phyloP scores from a whole-genome alignment of 2,113 vertebrate genomes.

The Mungos mungo region DNA sequence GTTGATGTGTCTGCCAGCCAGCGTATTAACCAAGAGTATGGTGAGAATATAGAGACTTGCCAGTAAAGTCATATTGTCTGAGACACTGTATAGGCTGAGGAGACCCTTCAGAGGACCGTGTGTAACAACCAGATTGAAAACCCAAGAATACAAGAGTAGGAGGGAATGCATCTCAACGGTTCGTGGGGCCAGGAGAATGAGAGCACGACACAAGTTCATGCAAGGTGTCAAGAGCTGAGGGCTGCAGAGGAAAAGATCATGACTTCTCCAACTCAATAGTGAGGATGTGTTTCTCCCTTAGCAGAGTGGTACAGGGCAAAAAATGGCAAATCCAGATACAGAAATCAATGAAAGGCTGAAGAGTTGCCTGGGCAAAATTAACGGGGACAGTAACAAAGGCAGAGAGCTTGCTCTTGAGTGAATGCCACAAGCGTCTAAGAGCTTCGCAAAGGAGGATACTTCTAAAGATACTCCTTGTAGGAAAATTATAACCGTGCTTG shows the following conservation, averaged over 20 bases:
- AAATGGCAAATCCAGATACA: background rate
- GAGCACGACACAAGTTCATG: background rate
- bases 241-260: background rate
- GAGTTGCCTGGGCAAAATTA: background rate
- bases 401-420: background rate
- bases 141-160: background rate
- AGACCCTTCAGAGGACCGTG: background rate
- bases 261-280: background rate
- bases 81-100: background rate
- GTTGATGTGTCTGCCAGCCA: background rate
- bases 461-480: background rate
- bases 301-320: background rate
- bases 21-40: background rate
- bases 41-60: background rate
- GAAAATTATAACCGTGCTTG: background rate
- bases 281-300: background rate
- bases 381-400: background rate
- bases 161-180: background rate
- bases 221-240: background rate
- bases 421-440: background rate
- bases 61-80: background rate
- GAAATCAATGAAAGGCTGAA: conserved; percentile 22
- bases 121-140: background rate
- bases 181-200: background rate
- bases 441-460: background rate